A percentile compares a stretch with the other conserved stretches of the same genome.
Evolutionary conservation across 2,113 vertebrate species (phyloP).

Genomic region (Alouatta palliata): DNA sequence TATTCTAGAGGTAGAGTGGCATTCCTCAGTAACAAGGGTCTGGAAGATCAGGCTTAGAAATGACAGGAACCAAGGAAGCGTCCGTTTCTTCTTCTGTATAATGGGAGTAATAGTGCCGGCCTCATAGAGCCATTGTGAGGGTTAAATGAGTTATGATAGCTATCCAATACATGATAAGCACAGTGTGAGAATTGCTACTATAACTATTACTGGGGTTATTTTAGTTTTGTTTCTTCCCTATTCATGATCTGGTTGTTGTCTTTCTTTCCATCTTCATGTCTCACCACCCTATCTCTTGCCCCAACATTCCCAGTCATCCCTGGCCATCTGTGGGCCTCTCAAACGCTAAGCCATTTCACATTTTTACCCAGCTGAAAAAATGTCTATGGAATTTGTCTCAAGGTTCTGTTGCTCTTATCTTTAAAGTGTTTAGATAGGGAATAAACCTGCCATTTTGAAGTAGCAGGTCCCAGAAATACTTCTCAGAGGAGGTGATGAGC

Average conservation of each 20-base stretch:
- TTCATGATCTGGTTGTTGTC: rapidly evolving
- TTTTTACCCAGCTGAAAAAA: neutral
- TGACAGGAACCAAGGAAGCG: neutral
- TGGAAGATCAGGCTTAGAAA: neutral
- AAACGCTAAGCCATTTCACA: neutral
- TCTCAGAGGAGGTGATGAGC: neutral
- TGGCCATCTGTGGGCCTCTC: rapidly evolving
- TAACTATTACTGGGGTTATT: rapidly evolving
- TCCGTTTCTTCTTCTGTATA: neutral
- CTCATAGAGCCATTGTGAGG: rapidly evolving
- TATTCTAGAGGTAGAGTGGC: neutral
- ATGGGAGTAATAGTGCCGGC: neutral
- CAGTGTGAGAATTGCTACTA: rapidly evolving
- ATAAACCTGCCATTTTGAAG: rapidly evolving
- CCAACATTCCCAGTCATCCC: neutral
- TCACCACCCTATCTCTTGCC: rapidly evolving
- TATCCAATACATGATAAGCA: rapidly evolving
- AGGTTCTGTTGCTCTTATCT: neutral
- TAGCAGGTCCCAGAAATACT: neutral
- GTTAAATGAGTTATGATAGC: rapidly evolving
- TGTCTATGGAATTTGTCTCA: neutral
- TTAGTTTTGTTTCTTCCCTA: neutral
- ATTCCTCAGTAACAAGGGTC: neutral
- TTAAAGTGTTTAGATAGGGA: neutral
- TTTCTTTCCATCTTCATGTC: rapidly evolving